A percentile compares a stretch with the other conserved stretches of the same genome.
phyloP scores from a whole-genome alignment of 2,797 vertebrate genomes.

The Meriones psammophilus region DNA sequence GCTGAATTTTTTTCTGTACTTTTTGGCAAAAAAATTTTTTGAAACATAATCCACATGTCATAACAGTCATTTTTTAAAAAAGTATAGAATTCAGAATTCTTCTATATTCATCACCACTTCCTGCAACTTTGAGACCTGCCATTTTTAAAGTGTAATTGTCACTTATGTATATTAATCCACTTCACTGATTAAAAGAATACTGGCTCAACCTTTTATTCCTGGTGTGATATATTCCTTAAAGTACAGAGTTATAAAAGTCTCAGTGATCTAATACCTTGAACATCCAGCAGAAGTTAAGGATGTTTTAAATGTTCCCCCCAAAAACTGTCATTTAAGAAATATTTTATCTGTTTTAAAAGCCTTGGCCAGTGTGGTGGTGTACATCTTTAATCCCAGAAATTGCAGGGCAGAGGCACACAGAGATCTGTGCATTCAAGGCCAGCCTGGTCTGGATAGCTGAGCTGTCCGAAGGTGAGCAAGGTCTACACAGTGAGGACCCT shows the following conservation, averaged over 20 bases:
- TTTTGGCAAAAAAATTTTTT: neutral
- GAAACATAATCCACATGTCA: neutral
- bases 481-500: neutral
- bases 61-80: neutral
- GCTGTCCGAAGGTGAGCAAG: neutral
- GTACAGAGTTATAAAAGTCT: neutral
- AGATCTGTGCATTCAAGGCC: neutral
- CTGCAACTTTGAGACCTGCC: neutral
- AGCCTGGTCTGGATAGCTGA: neutral
- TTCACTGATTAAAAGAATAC: neutral
- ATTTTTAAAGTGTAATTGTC: constrained; percentile 7
- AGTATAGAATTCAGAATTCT: neutral
- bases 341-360: constrained; percentile 1
- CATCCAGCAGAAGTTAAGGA: constrained; percentile 51
- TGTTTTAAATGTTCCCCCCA: constrained; percentile 44
- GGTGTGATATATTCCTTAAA: neutral
- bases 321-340: neutral
- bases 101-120: neutral
- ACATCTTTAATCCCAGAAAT: neutral
- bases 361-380: neutral
- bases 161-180: neutral
- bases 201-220: constrained; percentile 21
- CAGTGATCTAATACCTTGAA: neutral
- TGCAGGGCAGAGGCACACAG: neutral
- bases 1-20: neutral